Evolutionary conservation across 2,797 vertebrate species (phyloP).

Genomic region (Craterocephalus amniculus): DNA sequence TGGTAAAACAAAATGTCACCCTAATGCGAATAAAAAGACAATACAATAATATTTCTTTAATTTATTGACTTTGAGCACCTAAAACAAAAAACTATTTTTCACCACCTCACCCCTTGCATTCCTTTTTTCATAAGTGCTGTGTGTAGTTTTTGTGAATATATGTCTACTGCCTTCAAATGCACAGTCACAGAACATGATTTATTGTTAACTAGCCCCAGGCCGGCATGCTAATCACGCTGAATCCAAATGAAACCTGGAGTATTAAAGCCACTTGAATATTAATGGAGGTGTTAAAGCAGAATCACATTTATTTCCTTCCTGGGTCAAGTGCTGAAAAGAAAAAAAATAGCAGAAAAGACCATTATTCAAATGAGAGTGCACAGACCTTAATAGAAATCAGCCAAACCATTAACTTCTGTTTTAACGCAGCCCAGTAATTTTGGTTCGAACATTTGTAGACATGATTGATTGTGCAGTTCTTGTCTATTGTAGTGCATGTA

Average conservation of each 20-base stretch:
- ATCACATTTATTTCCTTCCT: constrained; percentile 73
- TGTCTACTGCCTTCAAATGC: constrained; percentile 20
- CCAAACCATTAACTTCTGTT: constrained; percentile 77
- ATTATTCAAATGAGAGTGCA: constrained; percentile 86
- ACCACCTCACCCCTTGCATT: neutral
- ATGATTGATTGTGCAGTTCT: constrained; percentile 64
- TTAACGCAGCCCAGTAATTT: constrained; percentile 73
- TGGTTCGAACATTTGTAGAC: constrained; percentile 64
- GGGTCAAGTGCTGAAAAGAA: constrained; percentile 77
- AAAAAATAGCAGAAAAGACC: constrained; percentile 75
- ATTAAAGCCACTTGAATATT: constrained; percentile 84
- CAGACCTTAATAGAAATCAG: constrained; percentile 81
- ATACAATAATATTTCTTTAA: neutral
- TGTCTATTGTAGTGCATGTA: constrained; percentile 69
- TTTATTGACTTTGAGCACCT: neutral
- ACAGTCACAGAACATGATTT: constrained; percentile 61
- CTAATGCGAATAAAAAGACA: neutral
- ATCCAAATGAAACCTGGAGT: constrained; percentile 72
- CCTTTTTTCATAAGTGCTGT: neutral
- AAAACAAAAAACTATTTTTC: constrained; percentile 18
- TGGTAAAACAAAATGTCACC: neutral
- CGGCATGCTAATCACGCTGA: constrained; percentile 64
- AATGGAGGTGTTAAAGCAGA: constrained; percentile 76
- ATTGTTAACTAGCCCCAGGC: constrained; percentile 49
- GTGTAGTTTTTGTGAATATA: constrained; percentile 34